Base-by-base conservation (phyloP, 2,797 vertebrate genomes). In the Acanthis flammea region DNA sequence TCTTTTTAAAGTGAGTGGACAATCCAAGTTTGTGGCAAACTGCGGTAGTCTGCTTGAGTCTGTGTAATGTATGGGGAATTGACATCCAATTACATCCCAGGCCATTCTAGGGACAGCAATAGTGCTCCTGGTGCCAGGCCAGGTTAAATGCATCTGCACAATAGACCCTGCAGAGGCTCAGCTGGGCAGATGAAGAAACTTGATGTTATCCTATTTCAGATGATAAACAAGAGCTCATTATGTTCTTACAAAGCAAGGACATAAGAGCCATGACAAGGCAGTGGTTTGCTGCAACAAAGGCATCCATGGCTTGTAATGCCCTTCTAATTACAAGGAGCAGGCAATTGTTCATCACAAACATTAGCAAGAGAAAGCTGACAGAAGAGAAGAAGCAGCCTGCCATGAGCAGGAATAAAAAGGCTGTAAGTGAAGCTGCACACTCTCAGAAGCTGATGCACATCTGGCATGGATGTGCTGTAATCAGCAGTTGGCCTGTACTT, bases 131-230 rank as follows among this genome's bases (percentile, higher is more conserved):
- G 74, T 93, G 78, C 93, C 75, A 85, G 90, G 53, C 81, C 93
- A 96, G 92, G 94, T 88, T 94, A 92, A 95, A 90, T 47, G 47
- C 91, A 70, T 91, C 80, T 86, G 85, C 89, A 90, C 47, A 44
- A 78, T 5, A 76, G 65, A 28, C 35, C 17, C 42, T 79, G 85
- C 84, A 95, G 92, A 96, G 44, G 58, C 55, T 51, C 45, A 41
- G 28, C 17, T 54, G 85, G 80, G 91, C 71, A 92, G 81, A 92
- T 61, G 71, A 24, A 68, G 84, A 92, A 86, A 77, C 57, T 86
- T 41, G 28, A 66, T 92, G 72, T 67, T 67, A 83, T 55, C 21
- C 24, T 84, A n/a, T 76, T 96, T 81, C 6, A 4, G 71, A 75
- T 88, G 61, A 72, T 57, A 94, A 75, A 73, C 48, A 68, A 68